Evolutionary conservation across 2,888 invertebrate species (phyloP).

Genomic region (Apodemia duryi): DNA sequence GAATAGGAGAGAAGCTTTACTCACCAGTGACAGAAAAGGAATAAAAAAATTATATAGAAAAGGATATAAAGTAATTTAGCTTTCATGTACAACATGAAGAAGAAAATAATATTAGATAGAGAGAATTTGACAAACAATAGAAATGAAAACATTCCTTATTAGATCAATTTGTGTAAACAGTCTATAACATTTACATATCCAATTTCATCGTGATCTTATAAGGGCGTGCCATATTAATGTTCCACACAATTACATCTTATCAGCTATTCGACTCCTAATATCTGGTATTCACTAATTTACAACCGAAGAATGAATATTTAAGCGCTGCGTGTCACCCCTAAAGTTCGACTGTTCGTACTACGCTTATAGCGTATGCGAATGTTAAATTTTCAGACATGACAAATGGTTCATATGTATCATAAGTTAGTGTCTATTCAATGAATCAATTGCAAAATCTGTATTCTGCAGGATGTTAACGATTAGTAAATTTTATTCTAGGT

Average conservation of each 20-base stretch:
- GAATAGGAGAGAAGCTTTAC: no score
- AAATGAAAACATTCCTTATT: not conserved
- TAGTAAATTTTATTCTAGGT: not conserved
- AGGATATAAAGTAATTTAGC: not conserved
- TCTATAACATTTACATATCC: not conserved
- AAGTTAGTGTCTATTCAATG: not conserved
- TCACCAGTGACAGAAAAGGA: no score
- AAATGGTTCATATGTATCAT: not conserved
- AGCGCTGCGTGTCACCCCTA: slow-evolving; percentile 63
- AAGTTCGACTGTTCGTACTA: slow-evolving; percentile 48
- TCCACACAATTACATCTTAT: slow-evolving; percentile 12
- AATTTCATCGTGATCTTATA: not conserved
- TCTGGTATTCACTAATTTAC: slow-evolving; percentile 52
- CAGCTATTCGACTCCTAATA: slow-evolving; percentile 3
- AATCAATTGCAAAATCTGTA: not conserved
- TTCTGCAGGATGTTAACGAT: not conserved
- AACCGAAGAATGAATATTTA: slow-evolving; percentile 71
- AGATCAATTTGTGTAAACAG: not conserved
- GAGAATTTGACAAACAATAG: not conserved
- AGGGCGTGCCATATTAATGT: not conserved
- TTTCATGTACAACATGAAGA: not conserved
- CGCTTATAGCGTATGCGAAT: slow-evolving; percentile 34
- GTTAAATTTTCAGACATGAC: slow-evolving; percentile 31
- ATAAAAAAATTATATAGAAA: no score
- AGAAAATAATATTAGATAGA: not conserved